Percentiles rank a stretch among this genome's conserved stretches.
Evolutionary conservation across 30 jellyfish, hydroid and myxozoan species (phyloP).

Genomic region (Rhopilema esculentum): DNA sequence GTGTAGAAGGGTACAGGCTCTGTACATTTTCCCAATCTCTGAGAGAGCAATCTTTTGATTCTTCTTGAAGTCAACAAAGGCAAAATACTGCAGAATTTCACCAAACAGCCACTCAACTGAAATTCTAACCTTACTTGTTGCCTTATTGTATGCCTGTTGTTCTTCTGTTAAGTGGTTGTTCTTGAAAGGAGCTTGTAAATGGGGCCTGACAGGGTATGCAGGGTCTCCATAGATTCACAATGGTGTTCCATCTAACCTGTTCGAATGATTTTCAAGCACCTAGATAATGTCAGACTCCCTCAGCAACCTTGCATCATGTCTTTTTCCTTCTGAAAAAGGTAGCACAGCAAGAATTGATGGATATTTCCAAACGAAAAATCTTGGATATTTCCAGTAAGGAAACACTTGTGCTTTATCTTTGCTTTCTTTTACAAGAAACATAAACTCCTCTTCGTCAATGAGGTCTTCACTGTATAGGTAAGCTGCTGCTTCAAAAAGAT

Average conservation of each 20-base stretch:
- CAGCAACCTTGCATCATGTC: conserved; percentile 64
- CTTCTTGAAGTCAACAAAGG: conserved; percentile 56
- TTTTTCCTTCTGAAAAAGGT: conserved; percentile 45
- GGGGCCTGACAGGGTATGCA: conserved; percentile 57
- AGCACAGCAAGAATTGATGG: neutral
- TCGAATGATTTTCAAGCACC: conserved; percentile 19
- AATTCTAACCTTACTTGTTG: conserved; percentile 61
- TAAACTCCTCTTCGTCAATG: no score
- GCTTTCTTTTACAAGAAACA: no score
- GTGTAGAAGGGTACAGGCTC: conserved; percentile 13
- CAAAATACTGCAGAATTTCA: conserved; percentile 44
- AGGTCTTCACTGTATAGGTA: no score
- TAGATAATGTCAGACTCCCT: conserved; percentile 16
- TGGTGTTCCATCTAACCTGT: conserved; percentile 31
- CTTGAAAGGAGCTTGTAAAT: no score
- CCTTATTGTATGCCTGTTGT: no score
- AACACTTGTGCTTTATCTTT: no score
- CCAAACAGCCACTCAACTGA: conserved; percentile 73
- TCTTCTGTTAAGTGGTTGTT: no score
- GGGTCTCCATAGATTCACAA: conserved; percentile 74
- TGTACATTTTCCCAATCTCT: conserved; percentile 43
- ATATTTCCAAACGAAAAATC: no score
- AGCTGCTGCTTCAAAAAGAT: no score
- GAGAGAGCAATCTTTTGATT: conserved; percentile 59
- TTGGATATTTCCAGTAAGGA: no score